A percentile compares a stretch with the other conserved stretches of the same genome.
These are phyloP conservation scores for Omphaloscelis lunosa DNA, from an alignment of 2,888 invertebrate genomes.

Conservation along the genomic window DNA sequence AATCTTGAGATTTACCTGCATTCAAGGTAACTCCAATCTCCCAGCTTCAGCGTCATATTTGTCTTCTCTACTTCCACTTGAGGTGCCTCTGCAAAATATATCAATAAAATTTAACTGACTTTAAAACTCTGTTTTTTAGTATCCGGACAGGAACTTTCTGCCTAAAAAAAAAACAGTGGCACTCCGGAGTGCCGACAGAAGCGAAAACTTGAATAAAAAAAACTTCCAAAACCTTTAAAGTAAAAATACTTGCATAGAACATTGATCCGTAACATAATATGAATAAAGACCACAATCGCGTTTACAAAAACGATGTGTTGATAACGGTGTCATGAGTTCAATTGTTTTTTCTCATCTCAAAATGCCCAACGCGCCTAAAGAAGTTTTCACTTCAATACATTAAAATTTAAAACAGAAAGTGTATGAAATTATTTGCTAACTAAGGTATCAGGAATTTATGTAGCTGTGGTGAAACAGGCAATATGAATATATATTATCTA, in stretches of 20 bases:
- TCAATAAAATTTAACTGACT: background rate
- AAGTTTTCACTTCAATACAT: no score
- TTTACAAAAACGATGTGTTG: no score
- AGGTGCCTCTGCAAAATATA: conserved; percentile 76
- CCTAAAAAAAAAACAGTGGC: no score
- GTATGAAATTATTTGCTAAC: background rate
- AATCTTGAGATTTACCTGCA: conserved; percentile 76
- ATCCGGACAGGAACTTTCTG: background rate
- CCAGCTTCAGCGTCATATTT: conserved; percentile 73
- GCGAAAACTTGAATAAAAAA: no score
- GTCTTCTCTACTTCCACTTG: conserved; percentile 68
- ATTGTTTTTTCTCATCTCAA: no score
- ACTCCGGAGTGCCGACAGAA: no score
- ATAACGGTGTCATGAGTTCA: no score
- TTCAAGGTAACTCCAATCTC: conserved; percentile 72
- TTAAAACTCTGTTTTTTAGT: background rate
- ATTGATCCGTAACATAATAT: no score
- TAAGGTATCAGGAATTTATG: background rate
- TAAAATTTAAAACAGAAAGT: background rate
- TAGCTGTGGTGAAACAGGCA: background rate
- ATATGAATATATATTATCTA: background rate
- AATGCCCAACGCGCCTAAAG: no score
- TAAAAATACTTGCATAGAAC: no score
- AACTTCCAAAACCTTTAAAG: no score
- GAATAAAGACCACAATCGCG: no score